A percentile compares a stretch with the other conserved stretches of the same genome.
These are phyloP conservation scores for Apus apus DNA, from an alignment of 2,113 vertebrate species.

Conservation along the genomic window DNA sequence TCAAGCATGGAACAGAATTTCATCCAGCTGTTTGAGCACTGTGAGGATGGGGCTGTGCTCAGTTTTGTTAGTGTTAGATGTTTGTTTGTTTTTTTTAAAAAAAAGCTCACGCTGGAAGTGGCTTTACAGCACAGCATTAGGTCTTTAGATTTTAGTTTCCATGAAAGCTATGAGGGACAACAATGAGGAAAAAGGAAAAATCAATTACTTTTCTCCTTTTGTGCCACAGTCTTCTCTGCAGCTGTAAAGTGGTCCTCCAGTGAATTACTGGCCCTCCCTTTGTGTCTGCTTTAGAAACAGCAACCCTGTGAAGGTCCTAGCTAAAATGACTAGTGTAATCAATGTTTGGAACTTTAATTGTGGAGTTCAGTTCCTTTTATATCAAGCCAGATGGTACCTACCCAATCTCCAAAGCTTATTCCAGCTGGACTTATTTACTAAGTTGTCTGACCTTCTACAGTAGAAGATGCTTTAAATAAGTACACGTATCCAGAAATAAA, in stretches of 20 bases:
- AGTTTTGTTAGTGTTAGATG: background rate
- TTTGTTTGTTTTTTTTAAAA: background rate
- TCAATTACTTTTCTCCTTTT: background rate
- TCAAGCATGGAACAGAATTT: background rate
- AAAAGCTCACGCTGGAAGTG: background rate
- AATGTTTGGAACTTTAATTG: background rate
- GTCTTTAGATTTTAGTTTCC: background rate
- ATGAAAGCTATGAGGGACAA: background rate
- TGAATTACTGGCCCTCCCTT: background rate
- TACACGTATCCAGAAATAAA: background rate
- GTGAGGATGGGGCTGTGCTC: background rate
- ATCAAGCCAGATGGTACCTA: background rate
- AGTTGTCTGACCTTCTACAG: background rate
- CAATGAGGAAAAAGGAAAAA: background rate
- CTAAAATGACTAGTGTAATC: background rate
- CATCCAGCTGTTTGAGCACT: background rate
- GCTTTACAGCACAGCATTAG: background rate
- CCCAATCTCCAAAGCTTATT: background rate
- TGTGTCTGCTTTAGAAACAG: background rate
- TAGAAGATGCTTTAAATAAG: background rate
- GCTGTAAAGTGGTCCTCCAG: background rate
- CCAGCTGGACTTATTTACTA: background rate
- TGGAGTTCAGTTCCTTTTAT: background rate
- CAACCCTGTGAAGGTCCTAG: background rate
- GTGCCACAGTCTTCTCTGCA: background rate